Evolutionary conservation across 2,797 vertebrate genomes (phyloP).

Genomic region (Tympanoctomys barrerae): DNA sequence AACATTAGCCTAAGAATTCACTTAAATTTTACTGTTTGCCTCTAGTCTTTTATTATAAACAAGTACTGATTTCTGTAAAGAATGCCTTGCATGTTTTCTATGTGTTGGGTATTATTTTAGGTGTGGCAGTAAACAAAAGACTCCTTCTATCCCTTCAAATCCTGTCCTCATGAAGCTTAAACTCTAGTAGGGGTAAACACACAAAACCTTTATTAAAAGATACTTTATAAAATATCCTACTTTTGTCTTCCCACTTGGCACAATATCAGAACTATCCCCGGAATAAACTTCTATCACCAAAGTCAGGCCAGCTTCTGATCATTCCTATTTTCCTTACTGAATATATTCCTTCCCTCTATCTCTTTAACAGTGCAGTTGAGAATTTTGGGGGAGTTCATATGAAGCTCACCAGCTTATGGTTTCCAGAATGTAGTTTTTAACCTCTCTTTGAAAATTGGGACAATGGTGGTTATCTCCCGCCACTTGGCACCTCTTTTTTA

Average conservation of each 20-base stretch:
- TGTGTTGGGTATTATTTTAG: neutral
- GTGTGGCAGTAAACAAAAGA: neutral
- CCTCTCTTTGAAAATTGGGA: conserved; percentile 24
- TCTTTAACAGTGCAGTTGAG: neutral
- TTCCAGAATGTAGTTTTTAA: conserved; percentile 54
- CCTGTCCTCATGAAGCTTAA: neutral
- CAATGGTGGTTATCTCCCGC: neutral
- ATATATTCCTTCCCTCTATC: neutral
- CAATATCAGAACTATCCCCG: neutral
- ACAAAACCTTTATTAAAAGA: conserved; percentile 46
- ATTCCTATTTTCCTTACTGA: neutral
- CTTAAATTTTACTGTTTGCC: neutral
- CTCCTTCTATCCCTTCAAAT: neutral
- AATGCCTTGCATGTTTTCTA: neutral
- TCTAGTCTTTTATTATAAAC: conserved; percentile 20
- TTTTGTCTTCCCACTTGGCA: neutral
- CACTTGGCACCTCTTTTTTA: neutral
- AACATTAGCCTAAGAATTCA: neutral
- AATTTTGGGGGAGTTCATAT: neutral
- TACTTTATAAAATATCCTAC: conserved; percentile 8
- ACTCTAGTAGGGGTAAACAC: neutral
- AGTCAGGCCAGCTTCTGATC: neutral
- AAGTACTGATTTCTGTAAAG: conserved; percentile 24
- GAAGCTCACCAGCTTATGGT: neutral
- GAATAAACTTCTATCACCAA: conserved; percentile 23